phyloP scores from a whole-genome alignment of 2,888 invertebrate species.

The Xylota segnis region DNA sequence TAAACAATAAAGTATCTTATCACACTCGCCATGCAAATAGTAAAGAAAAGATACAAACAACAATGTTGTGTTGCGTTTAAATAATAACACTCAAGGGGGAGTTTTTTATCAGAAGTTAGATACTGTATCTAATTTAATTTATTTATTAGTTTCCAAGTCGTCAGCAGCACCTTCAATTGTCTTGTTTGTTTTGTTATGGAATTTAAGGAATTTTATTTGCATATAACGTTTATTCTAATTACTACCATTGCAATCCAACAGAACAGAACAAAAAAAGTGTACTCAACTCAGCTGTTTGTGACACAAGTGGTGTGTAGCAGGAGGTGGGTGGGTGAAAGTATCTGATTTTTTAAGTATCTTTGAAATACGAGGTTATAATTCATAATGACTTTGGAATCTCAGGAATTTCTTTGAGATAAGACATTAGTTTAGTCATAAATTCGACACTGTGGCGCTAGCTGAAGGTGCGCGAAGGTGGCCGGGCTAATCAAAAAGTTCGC shows the following conservation, averaged over 20 bases:
- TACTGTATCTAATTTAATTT: slow-evolving; percentile 33
- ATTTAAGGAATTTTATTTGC: slow-evolving; percentile 69
- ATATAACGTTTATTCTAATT: slow-evolving; percentile 39
- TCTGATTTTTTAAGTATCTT: slow-evolving; percentile 1
- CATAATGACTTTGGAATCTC: slow-evolving; percentile 42
- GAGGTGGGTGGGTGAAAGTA: slow-evolving; percentile 9
- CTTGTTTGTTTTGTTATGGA: slow-evolving; percentile 42
- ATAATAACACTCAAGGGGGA: slow-evolving; percentile 29
- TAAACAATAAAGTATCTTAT: slow-evolving; percentile 35
- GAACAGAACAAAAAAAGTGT: neutral
- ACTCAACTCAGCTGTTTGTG: slow-evolving; percentile 38
- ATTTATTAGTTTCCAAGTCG: slow-evolving; percentile 40
- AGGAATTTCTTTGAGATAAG: slow-evolving; percentile 52
- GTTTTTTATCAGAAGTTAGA: slow-evolving; percentile 41
- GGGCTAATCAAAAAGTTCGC: slow-evolving; percentile 7
- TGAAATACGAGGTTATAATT: slow-evolving; percentile 43
- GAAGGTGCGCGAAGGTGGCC: neutral
- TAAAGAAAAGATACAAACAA: slow-evolving; percentile 24
- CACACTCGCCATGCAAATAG: slow-evolving; percentile 46
- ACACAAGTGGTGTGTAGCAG: neutral
- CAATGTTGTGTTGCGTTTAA: neutral
- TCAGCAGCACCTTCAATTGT: slow-evolving; percentile 44
- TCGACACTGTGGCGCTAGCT: slow-evolving; percentile 17
- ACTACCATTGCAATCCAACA: slow-evolving; percentile 12
- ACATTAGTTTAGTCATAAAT: slow-evolving; percentile 45